Evolutionary conservation across 2,888 invertebrate species (phyloP).

Genomic region (Lagria hirta): DNA sequence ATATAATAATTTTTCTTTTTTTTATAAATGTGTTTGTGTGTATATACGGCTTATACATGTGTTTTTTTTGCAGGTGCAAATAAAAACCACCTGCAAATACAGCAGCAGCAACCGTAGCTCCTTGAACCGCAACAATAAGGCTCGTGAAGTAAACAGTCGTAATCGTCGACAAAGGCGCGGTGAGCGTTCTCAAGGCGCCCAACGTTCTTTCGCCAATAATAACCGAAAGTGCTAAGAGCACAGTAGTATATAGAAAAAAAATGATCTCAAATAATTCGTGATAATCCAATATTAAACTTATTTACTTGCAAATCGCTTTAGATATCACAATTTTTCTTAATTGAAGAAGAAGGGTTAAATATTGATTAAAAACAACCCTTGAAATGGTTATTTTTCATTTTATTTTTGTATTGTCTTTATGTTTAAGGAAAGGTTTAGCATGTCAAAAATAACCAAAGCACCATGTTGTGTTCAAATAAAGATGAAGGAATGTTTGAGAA

Average conservation of each 20-base stretch:
- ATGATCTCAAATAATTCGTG: conserved; percentile 45
- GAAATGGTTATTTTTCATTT: conserved; percentile 27
- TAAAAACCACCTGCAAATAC: conserved; percentile 50
- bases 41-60: too few relatives aligned
- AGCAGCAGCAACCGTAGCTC: conserved; percentile 51
- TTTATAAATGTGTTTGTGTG: too few relatives aligned
- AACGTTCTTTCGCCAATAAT: conserved; percentile 57
- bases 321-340: conserved; percentile 23
- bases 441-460: conserved; percentile 46
- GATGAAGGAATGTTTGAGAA: conserved; percentile 22
- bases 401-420: conserved; percentile 28
- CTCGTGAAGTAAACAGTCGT: conserved; percentile 56
- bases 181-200: conserved; percentile 54
- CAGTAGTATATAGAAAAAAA: conserved; percentile 43
- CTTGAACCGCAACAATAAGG: conserved; percentile 57
- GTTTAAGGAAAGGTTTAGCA: conserved; percentile 29
- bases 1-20: too few relatives aligned
- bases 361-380: conserved; percentile 51
- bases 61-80: conserved; percentile 49
- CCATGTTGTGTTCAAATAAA: conserved; percentile 53
- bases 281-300: conserved; percentile 18
- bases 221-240: conserved; percentile 57
- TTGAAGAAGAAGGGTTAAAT: conserved; percentile 39
- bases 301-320: conserved; percentile 12
- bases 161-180: conserved; percentile 55